A percentile compares a stretch with the other conserved stretches of the same genome.
phyloP scores from a whole-genome alignment of 1,140 invertebrate species.

The Rhizoglyphus robini region DNA sequence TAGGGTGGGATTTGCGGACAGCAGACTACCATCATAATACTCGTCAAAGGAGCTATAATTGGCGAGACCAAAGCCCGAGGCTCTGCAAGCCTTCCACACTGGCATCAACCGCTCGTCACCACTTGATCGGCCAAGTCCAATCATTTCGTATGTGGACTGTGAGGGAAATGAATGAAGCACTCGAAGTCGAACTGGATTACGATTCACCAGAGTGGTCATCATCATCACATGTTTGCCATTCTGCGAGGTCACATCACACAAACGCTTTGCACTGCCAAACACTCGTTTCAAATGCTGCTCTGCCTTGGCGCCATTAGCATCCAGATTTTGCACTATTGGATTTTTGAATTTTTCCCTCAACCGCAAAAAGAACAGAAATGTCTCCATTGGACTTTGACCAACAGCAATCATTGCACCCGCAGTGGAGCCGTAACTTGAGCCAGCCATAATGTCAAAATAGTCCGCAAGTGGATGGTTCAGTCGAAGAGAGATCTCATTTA shows the following conservation, averaged over 20 bases:
- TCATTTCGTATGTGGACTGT: neutral
- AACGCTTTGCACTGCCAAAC: neutral
- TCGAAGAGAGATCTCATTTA: neutral
- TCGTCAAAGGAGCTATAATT: neutral
- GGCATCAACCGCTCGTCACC: neutral
- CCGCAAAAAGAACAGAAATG: neutral
- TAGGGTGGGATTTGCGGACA: neutral
- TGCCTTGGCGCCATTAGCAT: neutral
- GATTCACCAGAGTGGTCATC: neutral
- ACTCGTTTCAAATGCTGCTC: neutral
- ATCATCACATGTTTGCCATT: neutral
- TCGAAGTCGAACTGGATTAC: neutral
- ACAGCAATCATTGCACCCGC: neutral
- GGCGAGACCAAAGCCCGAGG: neutral
- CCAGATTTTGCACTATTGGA: neutral
- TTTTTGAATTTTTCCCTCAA: neutral
- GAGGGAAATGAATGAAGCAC: neutral
- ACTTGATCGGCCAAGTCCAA: neutral
- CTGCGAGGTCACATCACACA: neutral
- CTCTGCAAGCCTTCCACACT: neutral
- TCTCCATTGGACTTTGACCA: neutral
- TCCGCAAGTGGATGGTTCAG: neutral
- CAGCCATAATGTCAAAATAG: neutral
- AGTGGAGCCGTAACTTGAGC: conserved; percentile 1
- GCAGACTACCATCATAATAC: neutral